phyloP scores from a whole-genome alignment of 2,888 invertebrate genomes.

The Lasioglossum morio region DNA sequence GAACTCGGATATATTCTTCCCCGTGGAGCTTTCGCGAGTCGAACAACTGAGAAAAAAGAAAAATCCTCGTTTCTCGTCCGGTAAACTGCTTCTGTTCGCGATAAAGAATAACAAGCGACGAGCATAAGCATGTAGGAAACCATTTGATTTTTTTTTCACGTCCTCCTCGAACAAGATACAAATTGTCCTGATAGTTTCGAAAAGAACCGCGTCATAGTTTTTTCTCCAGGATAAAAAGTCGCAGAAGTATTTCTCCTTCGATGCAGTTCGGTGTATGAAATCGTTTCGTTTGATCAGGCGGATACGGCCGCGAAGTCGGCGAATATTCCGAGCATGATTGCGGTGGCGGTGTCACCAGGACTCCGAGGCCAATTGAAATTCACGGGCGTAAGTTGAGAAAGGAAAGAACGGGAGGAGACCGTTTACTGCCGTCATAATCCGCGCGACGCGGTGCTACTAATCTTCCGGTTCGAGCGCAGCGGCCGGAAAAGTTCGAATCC shows the following conservation, averaged over 20 bases:
- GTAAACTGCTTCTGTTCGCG: background rate
- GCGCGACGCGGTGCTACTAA: constrained; percentile 30
- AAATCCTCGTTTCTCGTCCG: background rate
- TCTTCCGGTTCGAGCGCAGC: constrained; percentile 49
- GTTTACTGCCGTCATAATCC: constrained; percentile 26
- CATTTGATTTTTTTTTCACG: background rate
- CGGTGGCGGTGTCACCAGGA: background rate
- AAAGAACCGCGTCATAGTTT: background rate
- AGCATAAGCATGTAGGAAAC: background rate
- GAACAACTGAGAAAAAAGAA: background rate
- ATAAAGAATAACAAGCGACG: background rate
- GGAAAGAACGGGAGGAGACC: background rate
- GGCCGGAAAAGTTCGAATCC: constrained; percentile 55
- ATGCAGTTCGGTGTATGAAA: background rate
- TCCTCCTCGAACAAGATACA: background rate
- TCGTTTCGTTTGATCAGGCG: background rate
- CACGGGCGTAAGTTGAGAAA: background rate
- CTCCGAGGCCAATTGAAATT: background rate
- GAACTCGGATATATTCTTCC: constrained; percentile 54
- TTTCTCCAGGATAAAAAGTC: background rate
- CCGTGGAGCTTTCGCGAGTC: constrained; percentile 41
- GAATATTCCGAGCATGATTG: constrained; percentile 4
- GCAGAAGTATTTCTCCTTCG: background rate
- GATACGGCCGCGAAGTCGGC: background rate
- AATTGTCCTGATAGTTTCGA: background rate